A percentile compares a stretch with the other conserved stretches of the same genome.
phyloP scores from a whole-genome alignment of 2,113 vertebrate genomes.

The Neogobius melanostomus region DNA sequence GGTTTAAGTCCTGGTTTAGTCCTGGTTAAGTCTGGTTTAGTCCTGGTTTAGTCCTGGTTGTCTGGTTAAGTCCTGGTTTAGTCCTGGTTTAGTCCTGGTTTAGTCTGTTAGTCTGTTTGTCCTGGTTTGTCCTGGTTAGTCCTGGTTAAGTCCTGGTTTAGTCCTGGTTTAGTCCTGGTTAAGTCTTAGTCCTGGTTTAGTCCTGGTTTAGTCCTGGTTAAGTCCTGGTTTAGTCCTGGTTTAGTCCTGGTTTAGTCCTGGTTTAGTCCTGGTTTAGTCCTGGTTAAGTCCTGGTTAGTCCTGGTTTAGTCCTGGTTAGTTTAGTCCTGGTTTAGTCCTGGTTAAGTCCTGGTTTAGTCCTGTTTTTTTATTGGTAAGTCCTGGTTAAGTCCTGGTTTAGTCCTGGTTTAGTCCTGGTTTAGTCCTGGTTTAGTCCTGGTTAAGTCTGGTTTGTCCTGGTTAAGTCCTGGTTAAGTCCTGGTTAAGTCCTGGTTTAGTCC shows the following conservation, averaged over 20 bases:
- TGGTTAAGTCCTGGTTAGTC: no score
- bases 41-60: no score
- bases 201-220: not conserved
- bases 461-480: not conserved
- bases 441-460: not conserved
- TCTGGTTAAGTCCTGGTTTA: not conserved
- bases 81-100: not conserved
- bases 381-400: not conserved
- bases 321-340: not conserved
- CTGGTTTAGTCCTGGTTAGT: no score
- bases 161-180: not conserved
- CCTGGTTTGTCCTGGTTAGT: not conserved
- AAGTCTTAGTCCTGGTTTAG: not conserved
- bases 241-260: no score
- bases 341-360: not conserved
- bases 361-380: no score
- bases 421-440: no score
- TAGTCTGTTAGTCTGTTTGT: no score
- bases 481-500: not conserved
- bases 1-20: no score
- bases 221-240: not conserved
- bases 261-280: not conserved
- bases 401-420: no score
- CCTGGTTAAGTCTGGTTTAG: not conserved
- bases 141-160: not conserved